phyloP scores from a whole-genome alignment of 1,140 invertebrate species.

The Sipha flava region DNA sequence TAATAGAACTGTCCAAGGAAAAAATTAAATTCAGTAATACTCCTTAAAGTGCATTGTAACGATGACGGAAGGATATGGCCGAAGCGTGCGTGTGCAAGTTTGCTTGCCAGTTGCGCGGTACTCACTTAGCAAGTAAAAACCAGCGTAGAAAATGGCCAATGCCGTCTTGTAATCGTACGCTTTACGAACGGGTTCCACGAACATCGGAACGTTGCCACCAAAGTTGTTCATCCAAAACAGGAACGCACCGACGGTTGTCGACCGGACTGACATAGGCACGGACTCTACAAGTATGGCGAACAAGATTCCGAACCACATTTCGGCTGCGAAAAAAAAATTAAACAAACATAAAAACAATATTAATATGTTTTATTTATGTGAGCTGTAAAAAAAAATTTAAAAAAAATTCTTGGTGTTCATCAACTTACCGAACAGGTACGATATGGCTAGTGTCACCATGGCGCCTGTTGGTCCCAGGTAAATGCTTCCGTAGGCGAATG shows the following conservation, averaged over 20 bases:
- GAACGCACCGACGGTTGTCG: slow-evolving; percentile 75
- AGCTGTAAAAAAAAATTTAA: too few species aligned
- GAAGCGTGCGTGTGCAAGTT: not conserved
- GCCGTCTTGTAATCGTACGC: slow-evolving; percentile 70
- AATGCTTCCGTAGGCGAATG: slow-evolving; percentile 81
- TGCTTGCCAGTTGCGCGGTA: slow-evolving; percentile 36
- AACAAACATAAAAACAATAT: too few species aligned
- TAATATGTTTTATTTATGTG: too few species aligned
- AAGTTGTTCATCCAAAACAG: slow-evolving; percentile 87
- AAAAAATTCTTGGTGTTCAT: too few species aligned
- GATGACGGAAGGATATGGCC: too few species aligned
- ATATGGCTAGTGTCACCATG: slow-evolving; percentile 74
- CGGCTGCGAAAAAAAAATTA: slow-evolving; percentile 51
- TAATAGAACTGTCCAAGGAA: too few species aligned
- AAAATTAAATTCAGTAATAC: too few species aligned
- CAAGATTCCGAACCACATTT: slow-evolving; percentile 88
- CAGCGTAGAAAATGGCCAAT: slow-evolving; percentile 77
- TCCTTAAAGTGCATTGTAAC: not conserved
- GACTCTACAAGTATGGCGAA: slow-evolving; percentile 83
- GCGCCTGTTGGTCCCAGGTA: slow-evolving; percentile 72
- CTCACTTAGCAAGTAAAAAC: slow-evolving; percentile 74
- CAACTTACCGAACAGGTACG: slow-evolving; percentile 70
- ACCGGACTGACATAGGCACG: slow-evolving; percentile 67
- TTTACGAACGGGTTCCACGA: slow-evolving; percentile 74
- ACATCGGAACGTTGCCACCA: slow-evolving; percentile 81